phyloP scores from a whole-genome alignment of 2,113 vertebrate genomes.

The Irena cyanogastra region DNA sequence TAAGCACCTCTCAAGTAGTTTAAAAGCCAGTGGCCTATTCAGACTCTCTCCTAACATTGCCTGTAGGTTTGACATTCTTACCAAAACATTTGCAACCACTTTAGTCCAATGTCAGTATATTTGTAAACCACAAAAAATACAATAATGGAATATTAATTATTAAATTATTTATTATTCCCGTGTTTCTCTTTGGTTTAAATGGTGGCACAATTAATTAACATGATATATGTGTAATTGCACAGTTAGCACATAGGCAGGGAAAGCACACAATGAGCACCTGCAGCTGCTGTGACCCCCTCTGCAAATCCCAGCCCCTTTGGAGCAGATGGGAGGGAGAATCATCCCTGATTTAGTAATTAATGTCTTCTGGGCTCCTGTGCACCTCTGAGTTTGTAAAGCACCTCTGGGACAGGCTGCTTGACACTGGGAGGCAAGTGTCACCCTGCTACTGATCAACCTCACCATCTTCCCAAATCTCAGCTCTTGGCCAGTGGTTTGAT shows the following conservation, averaged over 20 bases:
- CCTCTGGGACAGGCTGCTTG: not conserved
- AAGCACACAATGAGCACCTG: rapidly evolving
- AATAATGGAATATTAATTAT: not conserved
- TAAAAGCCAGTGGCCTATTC: not conserved
- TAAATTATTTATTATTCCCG: not conserved
- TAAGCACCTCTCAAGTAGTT: not conserved
- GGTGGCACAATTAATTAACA: not conserved
- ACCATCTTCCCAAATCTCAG: not conserved
- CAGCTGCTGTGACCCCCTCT: not conserved
- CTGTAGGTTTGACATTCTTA: not conserved
- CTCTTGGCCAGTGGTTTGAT: not conserved
- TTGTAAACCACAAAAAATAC: not conserved
- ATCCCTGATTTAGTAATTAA: not conserved
- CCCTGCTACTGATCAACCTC: not conserved
- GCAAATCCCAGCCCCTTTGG: not conserved
- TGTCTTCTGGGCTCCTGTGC: not conserved
- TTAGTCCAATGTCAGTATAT: not conserved
- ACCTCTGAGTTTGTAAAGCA: not conserved
- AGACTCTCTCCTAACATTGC: not conserved
- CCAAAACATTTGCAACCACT: not conserved
- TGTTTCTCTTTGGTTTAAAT: not conserved
- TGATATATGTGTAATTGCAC: rapidly evolving
- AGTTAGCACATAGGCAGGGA: not conserved
- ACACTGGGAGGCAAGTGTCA: not conserved
- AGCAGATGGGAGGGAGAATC: not conserved